phyloP scores from a whole-genome alignment of 2,113 vertebrate genomes.

The Terrapene triunguis region DNA sequence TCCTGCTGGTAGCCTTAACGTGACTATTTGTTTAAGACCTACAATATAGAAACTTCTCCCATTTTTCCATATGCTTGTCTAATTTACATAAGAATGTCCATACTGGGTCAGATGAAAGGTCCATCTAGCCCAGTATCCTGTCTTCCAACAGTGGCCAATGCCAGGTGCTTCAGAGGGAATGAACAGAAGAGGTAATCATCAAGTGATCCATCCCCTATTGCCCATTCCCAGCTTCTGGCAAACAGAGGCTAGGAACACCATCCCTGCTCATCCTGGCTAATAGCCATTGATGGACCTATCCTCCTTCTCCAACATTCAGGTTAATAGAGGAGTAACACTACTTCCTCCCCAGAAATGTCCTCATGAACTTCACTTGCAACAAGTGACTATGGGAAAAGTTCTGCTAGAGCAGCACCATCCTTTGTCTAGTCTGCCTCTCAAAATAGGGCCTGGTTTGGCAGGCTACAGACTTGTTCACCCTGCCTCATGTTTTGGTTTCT shows the following conservation, averaged over 20 bases:
- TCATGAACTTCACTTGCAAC: constrained; percentile 66
- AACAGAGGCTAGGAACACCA: too few species aligned
- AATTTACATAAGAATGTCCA: background rate
- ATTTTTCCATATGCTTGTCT: background rate
- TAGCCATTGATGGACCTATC: too few species aligned
- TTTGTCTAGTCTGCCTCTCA: constrained; percentile 48
- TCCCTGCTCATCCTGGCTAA: too few species aligned
- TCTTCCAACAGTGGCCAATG: too few species aligned
- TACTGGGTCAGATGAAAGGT: too few species aligned
- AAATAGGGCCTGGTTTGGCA: constrained; percentile 27
- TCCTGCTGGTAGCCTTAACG: background rate
- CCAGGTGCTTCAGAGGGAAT: too few species aligned
- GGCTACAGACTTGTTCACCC: background rate
- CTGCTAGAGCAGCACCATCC: constrained; percentile 45
- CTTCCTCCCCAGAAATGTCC: constrained; percentile 33
- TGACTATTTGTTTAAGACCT: too few species aligned
- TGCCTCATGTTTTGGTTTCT: constrained; percentile 11
- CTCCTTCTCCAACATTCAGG: background rate
- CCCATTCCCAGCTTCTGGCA: too few species aligned
- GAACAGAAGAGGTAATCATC: background rate
- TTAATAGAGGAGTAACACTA: background rate
- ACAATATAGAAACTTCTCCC: background rate
- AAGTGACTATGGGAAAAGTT: constrained; percentile 49
- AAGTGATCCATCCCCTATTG: background rate
- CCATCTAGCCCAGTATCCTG: too few species aligned